Conservation (phyloP, 30 jellyfish, hydroid and myxozoan species). For the Aurelia sp. region DNA sequence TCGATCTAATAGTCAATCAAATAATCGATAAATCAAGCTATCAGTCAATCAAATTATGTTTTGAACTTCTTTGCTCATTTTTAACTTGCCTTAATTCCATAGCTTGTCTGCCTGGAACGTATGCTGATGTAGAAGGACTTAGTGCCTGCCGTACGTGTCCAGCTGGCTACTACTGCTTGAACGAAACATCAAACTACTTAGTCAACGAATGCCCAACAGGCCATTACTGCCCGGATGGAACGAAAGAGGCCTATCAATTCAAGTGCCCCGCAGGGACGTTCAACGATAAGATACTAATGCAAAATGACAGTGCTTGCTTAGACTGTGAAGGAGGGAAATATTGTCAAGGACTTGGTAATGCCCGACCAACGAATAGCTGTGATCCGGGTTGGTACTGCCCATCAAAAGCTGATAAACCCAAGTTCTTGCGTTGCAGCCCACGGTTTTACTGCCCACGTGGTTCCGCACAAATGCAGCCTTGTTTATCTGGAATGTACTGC, state of each 20-base stretch:
- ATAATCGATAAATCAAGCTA: no score
- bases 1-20: no score
- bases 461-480: slow-evolving; percentile 79
- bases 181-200: slow-evolving; percentile 77
- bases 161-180: slow-evolving; percentile 90
- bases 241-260: slow-evolving; percentile 76
- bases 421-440: slow-evolving; percentile 60
- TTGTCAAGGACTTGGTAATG: slow-evolving; percentile 92
- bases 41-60: no score
- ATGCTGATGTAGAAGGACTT: slow-evolving; percentile 76
- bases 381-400: slow-evolving; percentile 96
- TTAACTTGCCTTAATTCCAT: background rate
- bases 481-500: slow-evolving; percentile 88
- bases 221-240: slow-evolving; percentile 91
- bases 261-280: slow-evolving; percentile 93
- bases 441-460: slow-evolving; percentile 91
- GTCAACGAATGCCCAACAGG: slow-evolving; percentile 93
- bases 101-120: slow-evolving; percentile 92
- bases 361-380: slow-evolving; percentile 80
- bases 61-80: no score
- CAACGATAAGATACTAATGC: slow-evolving; percentile 61
- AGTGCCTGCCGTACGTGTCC: slow-evolving; percentile 87
- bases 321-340: slow-evolving; percentile 85
- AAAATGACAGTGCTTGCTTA: slow-evolving; percentile 71
- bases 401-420: slow-evolving; percentile 65